These are phyloP conservation scores for Crocuta crocuta DNA, from an alignment of 2,113 vertebrate species.

Conservation along the genomic window DNA sequence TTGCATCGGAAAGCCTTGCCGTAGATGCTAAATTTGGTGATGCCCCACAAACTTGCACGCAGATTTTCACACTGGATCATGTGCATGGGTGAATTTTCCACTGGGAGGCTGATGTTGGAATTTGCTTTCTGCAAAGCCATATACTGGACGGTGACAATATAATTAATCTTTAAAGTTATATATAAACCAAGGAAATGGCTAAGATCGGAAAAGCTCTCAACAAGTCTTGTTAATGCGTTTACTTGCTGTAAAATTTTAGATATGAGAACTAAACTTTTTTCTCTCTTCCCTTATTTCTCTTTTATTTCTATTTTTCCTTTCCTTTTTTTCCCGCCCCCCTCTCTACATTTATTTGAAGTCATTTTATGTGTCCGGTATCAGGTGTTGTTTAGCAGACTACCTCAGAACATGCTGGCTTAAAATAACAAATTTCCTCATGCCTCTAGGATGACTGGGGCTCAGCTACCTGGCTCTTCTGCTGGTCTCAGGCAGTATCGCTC, in stretches of 20 bases:
- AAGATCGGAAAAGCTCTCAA: background rate
- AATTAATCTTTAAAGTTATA: constrained; percentile 68
- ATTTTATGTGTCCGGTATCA: background rate
- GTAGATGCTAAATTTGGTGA: constrained; percentile 72
- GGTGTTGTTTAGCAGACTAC: background rate
- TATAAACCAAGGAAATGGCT: constrained; percentile 34
- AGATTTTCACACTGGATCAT: constrained; percentile 75
- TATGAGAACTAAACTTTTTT: background rate
- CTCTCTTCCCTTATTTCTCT: background rate
- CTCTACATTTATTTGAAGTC: background rate
- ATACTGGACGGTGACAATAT: constrained; percentile 54
- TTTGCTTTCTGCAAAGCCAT: constrained; percentile 40
- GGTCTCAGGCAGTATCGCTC: background rate
- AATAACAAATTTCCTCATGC: background rate
- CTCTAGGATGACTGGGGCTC: background rate
- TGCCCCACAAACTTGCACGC: constrained; percentile 62
- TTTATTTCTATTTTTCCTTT: background rate
- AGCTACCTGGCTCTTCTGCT: constrained; percentile 12
- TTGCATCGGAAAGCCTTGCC: constrained; percentile 41
- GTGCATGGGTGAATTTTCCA: constrained; percentile 77
- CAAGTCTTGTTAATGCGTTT: constrained; percentile 4
- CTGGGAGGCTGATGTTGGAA: constrained; percentile 62
- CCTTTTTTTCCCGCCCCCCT: background rate
- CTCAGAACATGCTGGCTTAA: background rate
- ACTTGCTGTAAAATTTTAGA: background rate